phyloP scores from a whole-genome alignment of 2,797 vertebrate species.

The Oreochromis grahami region DNA sequence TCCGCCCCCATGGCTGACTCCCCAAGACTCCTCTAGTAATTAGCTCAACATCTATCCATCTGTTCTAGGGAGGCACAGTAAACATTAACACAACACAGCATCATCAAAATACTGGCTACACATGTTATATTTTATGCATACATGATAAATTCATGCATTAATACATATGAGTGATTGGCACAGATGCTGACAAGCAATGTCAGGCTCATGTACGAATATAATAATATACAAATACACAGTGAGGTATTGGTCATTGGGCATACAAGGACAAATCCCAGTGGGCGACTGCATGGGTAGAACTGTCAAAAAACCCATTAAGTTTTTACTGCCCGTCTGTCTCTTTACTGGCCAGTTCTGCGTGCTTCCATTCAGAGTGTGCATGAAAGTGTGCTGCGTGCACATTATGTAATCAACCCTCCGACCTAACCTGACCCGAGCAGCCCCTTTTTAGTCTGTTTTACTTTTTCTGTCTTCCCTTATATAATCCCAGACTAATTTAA shows the following conservation, averaged over 20 bases:
- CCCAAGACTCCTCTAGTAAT: constrained; percentile 74
- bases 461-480: not conserved
- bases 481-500: not conserved
- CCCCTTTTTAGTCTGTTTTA: not conserved
- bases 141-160: constrained; percentile 14
- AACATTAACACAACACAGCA: constrained; percentile 68
- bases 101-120: constrained; percentile 65
- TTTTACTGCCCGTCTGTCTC: not conserved
- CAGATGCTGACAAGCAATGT: not conserved
- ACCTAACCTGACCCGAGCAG: not conserved
- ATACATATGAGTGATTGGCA: constrained; percentile 10
- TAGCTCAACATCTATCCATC: constrained; percentile 75
- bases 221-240: not conserved
- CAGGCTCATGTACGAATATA: not conserved
- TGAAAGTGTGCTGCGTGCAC: not conserved
- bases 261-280: not conserved
- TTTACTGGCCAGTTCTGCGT: not conserved
- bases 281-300: not conserved
- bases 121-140: constrained; percentile 28
- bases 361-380: not conserved
- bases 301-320: not conserved
- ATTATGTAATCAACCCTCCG: not conserved
- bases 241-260: not conserved
- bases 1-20: constrained; percentile 72
- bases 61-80: constrained; percentile 68